Base-by-base conservation (phyloP, 2,797 vertebrate species). In the Discoglossus pictus region DNA sequence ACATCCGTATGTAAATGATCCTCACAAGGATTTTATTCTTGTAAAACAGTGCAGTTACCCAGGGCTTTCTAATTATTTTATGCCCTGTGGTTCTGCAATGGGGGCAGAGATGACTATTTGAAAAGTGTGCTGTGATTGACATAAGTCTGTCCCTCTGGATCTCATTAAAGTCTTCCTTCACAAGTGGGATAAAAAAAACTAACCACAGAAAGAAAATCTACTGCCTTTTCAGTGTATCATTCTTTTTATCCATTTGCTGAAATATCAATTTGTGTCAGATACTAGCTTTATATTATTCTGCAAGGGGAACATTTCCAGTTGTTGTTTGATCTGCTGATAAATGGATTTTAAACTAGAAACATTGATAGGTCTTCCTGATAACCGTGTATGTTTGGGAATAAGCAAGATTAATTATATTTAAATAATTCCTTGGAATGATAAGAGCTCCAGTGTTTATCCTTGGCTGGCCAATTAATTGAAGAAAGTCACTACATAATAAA, bases 61-160 rank as follows among this genome's bases (percentile, higher is more conserved):
- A 90, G 92, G 89, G 92, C 84, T 90, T 93, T 92, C 91, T 96
- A 96, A 98, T 98, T 98, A 98, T 97, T 96, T 98, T 90, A 94
- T 96, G 93, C 93, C 96, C 93, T 91, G 93, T 94, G 93, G 95
- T 96, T 94, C 90, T 91, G 85, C 80, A 79, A 89, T 89, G 83
- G 80, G 83, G 88, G 89, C 90, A 84, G 85, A 88, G 85, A 89
- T 77, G 78, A 87, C 87, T 83, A 88, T 88, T 93, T 89, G 89
- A 87, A 90, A 84, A 85, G 79, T 86, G 68, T 80, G 82, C 78
- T 75, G 84, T 95, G 94, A 99, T 93, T 97, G 96, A 98, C 95
- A 94, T 89, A 82, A 80, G 87, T 80, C 83, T 85, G 87, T 98
- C 97, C 95, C 97, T 87, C 82, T 93, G 96, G 97, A 98, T 88